phyloP scores from a whole-genome alignment of 2,797 vertebrate genomes.

The Momotus momota region DNA sequence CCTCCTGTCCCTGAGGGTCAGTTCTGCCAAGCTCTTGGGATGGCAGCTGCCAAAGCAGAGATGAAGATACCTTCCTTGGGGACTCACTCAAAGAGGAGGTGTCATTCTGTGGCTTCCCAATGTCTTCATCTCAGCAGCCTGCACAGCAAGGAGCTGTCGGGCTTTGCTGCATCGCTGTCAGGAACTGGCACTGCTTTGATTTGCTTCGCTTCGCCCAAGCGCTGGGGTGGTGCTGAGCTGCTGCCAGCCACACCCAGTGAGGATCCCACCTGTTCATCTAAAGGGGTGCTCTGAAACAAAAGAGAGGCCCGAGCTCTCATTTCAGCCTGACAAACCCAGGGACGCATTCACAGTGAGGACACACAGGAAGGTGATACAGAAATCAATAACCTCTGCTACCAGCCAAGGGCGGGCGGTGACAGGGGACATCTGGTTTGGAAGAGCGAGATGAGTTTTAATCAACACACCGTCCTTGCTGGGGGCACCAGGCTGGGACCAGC shows the following conservation, averaged over 20 bases:
- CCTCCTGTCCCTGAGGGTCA: neutral
- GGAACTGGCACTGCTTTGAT: neutral
- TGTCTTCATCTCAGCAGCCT: neutral
- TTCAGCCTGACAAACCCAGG: neutral
- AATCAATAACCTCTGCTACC: neutral
- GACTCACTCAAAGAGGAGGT: neutral
- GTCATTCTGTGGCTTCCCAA: neutral
- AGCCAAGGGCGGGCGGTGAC: too few species aligned
- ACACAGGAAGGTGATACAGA: neutral
- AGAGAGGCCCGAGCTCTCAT: neutral
- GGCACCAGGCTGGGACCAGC: neutral
- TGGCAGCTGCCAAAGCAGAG: neutral
- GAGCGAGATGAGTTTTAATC: neutral
- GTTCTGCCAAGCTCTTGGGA: neutral
- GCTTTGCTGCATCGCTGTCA: neutral
- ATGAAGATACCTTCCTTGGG: neutral
- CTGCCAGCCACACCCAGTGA: neutral
- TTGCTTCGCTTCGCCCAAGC: accelerated
- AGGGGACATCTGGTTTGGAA: neutral
- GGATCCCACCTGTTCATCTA: neutral
- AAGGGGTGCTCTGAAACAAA: neutral
- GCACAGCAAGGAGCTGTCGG: neutral
- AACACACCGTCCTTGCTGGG: neutral
- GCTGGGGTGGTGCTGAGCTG: accelerated
- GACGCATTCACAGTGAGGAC: neutral